Evolutionary conservation across 2,888 invertebrate genomes (phyloP), one percentile per base, ranked within the genome.

Genomic region (Nasonovia ribisnigri): DNA sequence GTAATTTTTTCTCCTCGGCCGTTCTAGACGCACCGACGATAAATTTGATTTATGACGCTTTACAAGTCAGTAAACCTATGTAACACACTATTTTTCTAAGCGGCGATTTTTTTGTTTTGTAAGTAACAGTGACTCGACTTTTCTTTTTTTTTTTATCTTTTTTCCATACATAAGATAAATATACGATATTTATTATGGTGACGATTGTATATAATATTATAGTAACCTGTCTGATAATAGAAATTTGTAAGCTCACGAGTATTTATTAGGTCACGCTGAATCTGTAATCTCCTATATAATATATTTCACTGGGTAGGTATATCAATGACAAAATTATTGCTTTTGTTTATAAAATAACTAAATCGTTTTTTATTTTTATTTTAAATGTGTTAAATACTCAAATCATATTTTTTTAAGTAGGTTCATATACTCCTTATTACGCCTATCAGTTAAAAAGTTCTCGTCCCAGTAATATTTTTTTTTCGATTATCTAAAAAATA

Each of bases 1-100:
- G 57, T 86, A 86, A 57, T 57, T 91, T 86, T 43, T 54, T 51
- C 42, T 29, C 16, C 26, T 48, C 6, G 10, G 67, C 67, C 67
- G 67, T 43, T n/a, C n/a, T 42, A 26, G 77, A 36, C 67, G 13
- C 67, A 36, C n/a, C 26, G n/a, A 88, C 42, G 88, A 92, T 92
- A 88, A 92, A 92, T 88, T 51, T 77, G 88, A 51, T 92, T 92
- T 92, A 92, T n/a, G 77, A 20, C 42, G 26, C 26, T 67, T 26
- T 26, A 20, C 77, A 26, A 84, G 46, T 90, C 90, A 48, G 67
- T 90, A 90, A 90, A 77, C 48, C 67, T 67, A 48, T 77, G 67
- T 77, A 90, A 90, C 36, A 67, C 26, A 51, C 90, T n/a, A 24
- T 89, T 88, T 51, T 51, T 48, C n/a, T 43, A 29, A 89, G 29